A percentile compares a stretch with the other conserved stretches of the same genome.
Conservation (phyloP, 1,140 invertebrate genomes). For the Lysiphlebus fabarum region DNA sequence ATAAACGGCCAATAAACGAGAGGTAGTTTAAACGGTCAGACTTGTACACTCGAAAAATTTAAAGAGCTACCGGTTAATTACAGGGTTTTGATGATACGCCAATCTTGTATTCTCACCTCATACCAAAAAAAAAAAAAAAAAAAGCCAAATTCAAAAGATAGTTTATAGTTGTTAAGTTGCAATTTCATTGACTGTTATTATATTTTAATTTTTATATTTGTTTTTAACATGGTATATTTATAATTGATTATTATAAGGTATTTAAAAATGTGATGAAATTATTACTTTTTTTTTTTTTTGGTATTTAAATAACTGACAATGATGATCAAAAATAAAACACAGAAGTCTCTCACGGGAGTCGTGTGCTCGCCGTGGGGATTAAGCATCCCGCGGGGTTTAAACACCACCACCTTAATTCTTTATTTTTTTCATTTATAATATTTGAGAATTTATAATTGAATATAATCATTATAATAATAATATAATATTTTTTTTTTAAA, state of each 20-base stretch:
- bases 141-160: no score
- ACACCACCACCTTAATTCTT: conserved; percentile 33
- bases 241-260: no score
- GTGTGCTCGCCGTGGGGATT: conserved; percentile 45
- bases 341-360: conserved; percentile 46
- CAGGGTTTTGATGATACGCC: conserved; percentile 31
- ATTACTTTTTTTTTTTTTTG: neutral
- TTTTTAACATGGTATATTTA: conserved; percentile 1
- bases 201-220: no score
- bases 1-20: conserved; percentile 50
- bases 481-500: no score
- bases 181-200: no score
- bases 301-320: conserved; percentile 14
- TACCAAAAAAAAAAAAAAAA: no score
- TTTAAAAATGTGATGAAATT: neutral
- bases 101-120: no score
- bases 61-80: conserved; percentile 56
- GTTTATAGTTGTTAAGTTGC: no score
- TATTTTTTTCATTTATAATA: conserved; percentile 22
- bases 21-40: conserved; percentile 35
- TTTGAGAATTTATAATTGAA: neutral
- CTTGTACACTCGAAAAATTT: conserved; percentile 38
- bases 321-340: conserved; percentile 36
- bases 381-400: conserved; percentile 43
- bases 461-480: no score